Conservation (phyloP, 2,113 vertebrate genomes). For the Sinocyclocheilus rhinocerous region DNA sequence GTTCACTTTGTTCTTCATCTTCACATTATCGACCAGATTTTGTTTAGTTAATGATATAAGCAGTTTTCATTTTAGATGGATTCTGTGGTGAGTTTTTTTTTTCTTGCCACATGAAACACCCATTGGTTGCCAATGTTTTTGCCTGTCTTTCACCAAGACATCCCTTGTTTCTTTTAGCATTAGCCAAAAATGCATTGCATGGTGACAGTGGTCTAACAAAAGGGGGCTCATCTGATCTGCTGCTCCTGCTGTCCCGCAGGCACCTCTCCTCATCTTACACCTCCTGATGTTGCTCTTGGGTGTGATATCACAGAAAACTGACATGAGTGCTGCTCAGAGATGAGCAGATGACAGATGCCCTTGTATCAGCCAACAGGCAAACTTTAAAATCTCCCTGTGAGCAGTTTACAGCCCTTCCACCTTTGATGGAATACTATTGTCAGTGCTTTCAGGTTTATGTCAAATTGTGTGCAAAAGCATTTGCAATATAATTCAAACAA, state of each 20-base stretch:
- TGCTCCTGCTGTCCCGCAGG: background rate
- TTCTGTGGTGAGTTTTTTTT: background rate
- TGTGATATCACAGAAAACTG: conserved; percentile 29
- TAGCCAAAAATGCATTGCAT: background rate
- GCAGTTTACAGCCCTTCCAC: background rate
- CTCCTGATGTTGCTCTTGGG: conserved; percentile 28
- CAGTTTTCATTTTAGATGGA: background rate
- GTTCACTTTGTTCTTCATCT: background rate
- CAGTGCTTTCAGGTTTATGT: background rate
- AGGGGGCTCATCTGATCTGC: background rate
- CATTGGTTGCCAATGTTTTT: background rate
- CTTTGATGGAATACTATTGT: background rate
- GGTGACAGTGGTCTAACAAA: background rate
- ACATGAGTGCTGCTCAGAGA: conserved; percentile 26
- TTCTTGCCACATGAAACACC: background rate
- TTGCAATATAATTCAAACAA: background rate
- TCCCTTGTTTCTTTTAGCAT: background rate
- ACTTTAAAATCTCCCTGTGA: conserved; percentile 1
- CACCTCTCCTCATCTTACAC: conserved; percentile 15
- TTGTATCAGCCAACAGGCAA: conserved; percentile 30
- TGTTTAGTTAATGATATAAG: background rate
- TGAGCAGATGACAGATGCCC: conserved; percentile 40
- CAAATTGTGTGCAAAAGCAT: background rate
- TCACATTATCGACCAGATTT: no score
- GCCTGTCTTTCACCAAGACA: background rate